Evolutionary conservation across 2,888 invertebrate species (phyloP), one percentile per base, ranked within the genome.

Genomic region (Harmothoe impar): DNA sequence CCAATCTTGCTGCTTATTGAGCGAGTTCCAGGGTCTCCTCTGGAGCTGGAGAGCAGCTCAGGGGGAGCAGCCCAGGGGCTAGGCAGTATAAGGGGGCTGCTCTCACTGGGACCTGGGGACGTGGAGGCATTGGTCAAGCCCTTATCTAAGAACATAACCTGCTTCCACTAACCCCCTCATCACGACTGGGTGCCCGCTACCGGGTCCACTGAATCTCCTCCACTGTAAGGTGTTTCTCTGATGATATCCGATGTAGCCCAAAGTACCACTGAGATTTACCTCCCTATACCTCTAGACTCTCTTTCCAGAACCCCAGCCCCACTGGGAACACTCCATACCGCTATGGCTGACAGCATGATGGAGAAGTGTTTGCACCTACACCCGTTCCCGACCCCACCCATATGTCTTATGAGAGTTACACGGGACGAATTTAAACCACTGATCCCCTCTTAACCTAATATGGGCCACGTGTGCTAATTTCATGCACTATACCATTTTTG

Each of bases 1-100:
- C 81, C 81, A 81, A 81, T 81, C 81, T 81, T 12, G 23, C 15
- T 35, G 81, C 43, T 33, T 81, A 81, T 81, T 81, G 81, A 81
- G 43, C 81, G 35, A 20, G 23, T 20, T 35, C 35, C n/a, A 10
- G 7, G n/a, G 62, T 20, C 62, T 62, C 62, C n/a, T 62, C 62
- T n/a, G n/a, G 62, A n/a, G 62, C 54, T 17, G 54, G 17, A 17
- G 54, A 52, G 54, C 54, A 52, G 54, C 54, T 52, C 54, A 17
- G n/a, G n/a, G 43, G 5, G 43, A 43, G 43, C 43, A 43, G 43
- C 43, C 10, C 5, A 43, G 3, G 43, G 43, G 43, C 5, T 43
- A 43, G 15, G 62, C 12, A 20, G 7, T 1, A 15, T 62, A 20
- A 15, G 62, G n/a, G 62, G 15, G 62, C 62, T n/a, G 62, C n/a